These are phyloP conservation scores for Agrilus mali DNA, from an alignment of 2,888 invertebrate genomes.

Conservation along the genomic window DNA sequence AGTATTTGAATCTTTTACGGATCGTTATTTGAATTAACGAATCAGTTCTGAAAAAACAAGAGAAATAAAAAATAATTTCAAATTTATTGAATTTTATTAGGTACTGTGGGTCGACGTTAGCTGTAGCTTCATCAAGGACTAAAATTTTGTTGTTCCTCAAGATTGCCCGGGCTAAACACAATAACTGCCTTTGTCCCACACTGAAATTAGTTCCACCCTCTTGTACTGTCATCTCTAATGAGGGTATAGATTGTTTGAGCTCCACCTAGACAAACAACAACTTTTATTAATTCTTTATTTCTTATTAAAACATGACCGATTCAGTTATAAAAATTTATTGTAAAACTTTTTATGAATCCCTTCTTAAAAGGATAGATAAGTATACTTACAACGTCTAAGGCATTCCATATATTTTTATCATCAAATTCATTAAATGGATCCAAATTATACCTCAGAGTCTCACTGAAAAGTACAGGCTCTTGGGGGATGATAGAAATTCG, in stretches of 20 bases:
- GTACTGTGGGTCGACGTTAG: constrained; percentile 63
- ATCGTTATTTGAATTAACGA: constrained; percentile 61
- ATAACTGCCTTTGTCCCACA: constrained; percentile 46
- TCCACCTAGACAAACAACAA: constrained; percentile 9
- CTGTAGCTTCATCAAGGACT: constrained; percentile 55
- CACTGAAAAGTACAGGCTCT: constrained; percentile 78
- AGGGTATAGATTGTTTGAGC: constrained; percentile 28
- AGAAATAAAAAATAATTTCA: constrained; percentile 17
- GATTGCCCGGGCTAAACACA: constrained; percentile 52
- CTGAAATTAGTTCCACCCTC: constrained; percentile 43
- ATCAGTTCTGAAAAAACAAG: constrained; percentile 37
- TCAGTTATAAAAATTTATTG: too few relatives aligned
- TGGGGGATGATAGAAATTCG: constrained; percentile 78
- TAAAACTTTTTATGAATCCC: too few relatives aligned
- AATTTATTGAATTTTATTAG: constrained; percentile 42
- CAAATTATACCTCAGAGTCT: constrained; percentile 75
- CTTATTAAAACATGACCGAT: too few relatives aligned
- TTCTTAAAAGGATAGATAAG: too few relatives aligned
- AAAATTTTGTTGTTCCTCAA: constrained; percentile 30
- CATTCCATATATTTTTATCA: constrained; percentile 72
- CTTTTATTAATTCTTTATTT: too few relatives aligned
- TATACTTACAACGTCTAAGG: constrained; percentile 56
- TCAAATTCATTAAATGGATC: constrained; percentile 77
- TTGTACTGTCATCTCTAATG: constrained; percentile 52
- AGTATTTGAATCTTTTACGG: constrained; percentile 52